Evolutionary conservation across 2,797 vertebrate species (phyloP), one percentile per base, ranked within the genome.

Genomic region (Enteromius trimaculatus): DNA sequence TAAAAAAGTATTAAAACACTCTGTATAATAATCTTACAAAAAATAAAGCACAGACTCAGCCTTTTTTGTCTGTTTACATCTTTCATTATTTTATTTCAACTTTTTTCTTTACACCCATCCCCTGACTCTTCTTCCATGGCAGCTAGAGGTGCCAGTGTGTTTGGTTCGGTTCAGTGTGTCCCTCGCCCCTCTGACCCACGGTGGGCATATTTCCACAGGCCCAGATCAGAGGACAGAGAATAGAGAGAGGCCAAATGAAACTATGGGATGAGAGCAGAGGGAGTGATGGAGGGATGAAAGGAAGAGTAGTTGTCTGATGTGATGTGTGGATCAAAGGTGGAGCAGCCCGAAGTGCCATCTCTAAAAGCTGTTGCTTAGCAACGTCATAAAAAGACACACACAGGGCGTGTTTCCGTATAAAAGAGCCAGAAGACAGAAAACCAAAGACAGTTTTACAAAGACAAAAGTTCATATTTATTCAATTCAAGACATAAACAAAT

Each of bases 241-340:
- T 34, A 55, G 64, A 77, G 64, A 42, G 69, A 39, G 29, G 62
- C n/a, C 19, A 71, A 62, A 69, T 39, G 2, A 58, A 55, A 71
- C 39, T 62, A 80, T 29, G 9, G 77, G 55, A 79, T 3, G 47
- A 80, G 26, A 34, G 69, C 39, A 72, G 55, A 84, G 58, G 31
- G 79, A 37, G 64, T 13, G 44, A 70, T 3, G 53, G 66, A 62
- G 70, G 23, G 68, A 82, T 68, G 70, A 72, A 82, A 86, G 70
- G 76, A 77, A 21, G 47, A 71, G 55, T 19, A 42, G 62, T 58
- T 75, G 49, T 82, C 11, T 79, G 76, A 64, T 78, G 80, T 74
- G 76, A 47, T 31, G 65, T 21, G 31, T n/a, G 68, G 85, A 87
- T 87, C 79, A 87, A 84, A 81, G 82, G 82, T 85, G 60, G 74